These are phyloP conservation scores for Geococcyx californianus DNA, from an alignment of 2,113 vertebrate species.

Conservation along the genomic window DNA sequence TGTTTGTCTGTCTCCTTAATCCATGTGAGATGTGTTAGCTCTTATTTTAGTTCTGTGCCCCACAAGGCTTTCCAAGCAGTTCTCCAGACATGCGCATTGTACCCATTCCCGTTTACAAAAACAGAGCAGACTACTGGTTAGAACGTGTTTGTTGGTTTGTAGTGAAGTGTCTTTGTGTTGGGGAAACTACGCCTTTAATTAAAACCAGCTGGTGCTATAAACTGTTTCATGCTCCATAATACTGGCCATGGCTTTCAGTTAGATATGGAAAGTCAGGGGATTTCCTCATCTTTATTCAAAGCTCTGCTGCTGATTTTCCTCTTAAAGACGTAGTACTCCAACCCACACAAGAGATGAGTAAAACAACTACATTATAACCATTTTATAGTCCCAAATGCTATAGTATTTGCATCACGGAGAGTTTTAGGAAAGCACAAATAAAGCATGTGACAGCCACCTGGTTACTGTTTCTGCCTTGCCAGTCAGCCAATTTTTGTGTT, in stretches of 20 bases:
- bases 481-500: neutral
- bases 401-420: neutral
- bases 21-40: neutral
- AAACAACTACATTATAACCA: neutral
- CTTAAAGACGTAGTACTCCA: neutral
- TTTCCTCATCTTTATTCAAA: neutral
- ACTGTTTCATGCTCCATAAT: neutral
- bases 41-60: slow-evolving; percentile 3
- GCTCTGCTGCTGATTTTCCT: neutral
- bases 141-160: neutral
- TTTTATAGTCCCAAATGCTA: neutral
- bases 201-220: neutral
- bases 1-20: slow-evolving; percentile 17
- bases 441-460: neutral
- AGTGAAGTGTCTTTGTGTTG: neutral
- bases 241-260: neutral
- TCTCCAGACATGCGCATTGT: neutral
- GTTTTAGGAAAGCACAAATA: neutral
- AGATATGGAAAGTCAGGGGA: neutral
- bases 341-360: neutral
- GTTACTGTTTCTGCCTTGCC: neutral
- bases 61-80: neutral
- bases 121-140: neutral
- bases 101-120: neutral
- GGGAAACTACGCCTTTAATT: slow-evolving; percentile 43